phyloP scores from a whole-genome alignment of 2,888 invertebrate species.

The Diarsia mendica region DNA sequence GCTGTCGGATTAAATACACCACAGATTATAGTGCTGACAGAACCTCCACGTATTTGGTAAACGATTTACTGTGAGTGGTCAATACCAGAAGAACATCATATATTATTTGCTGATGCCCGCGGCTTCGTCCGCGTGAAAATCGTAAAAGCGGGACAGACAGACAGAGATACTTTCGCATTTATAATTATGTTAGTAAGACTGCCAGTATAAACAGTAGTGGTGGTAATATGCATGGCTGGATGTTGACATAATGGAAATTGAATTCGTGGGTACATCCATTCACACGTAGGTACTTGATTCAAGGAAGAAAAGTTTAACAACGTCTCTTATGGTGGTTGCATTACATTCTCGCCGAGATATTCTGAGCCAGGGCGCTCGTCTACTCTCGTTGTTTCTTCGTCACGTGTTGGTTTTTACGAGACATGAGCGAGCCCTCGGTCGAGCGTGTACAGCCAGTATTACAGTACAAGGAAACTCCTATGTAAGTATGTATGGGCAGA shows the following conservation, averaged over 20 bases:
- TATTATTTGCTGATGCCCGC: neutral
- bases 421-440: neutral
- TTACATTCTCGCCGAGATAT: neutral
- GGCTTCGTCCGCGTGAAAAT: too few species aligned
- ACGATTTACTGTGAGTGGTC: neutral
- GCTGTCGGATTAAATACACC: slow-evolving; percentile 37
- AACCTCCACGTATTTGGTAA: neutral
- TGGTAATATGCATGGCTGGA: neutral
- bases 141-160: too few species aligned
- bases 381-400: neutral
- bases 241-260: neutral
- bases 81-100: neutral
- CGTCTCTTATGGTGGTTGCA: neutral
- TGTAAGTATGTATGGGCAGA: neutral
- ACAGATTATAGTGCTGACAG: slow-evolving; percentile 9
- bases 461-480: neutral
- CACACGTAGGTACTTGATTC: neutral
- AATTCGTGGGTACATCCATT: neutral
- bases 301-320: neutral
- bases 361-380: neutral
- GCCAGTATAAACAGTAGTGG: too few species aligned
- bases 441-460: neutral
- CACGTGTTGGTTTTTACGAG: neutral
- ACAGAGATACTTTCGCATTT: too few species aligned
- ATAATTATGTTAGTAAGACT: neutral